Conservation (phyloP, 2,888 invertebrate genomes). For the Diarsia mendica region DNA sequence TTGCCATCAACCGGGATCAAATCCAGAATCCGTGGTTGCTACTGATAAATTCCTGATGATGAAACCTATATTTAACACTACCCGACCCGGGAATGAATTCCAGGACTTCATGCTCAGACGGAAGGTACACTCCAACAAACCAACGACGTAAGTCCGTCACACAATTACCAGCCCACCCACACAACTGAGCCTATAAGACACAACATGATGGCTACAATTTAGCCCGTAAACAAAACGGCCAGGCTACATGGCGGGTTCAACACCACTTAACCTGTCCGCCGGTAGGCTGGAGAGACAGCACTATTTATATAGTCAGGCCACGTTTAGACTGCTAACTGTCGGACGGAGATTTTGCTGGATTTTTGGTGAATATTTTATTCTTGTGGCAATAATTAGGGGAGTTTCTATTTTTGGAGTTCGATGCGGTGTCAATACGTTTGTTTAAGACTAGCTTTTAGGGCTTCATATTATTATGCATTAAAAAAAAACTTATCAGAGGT, state of each 20-base stretch:
- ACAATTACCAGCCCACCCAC: slow-evolving; percentile 11
- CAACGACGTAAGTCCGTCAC: slow-evolving; percentile 6
- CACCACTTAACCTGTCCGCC: slow-evolving; percentile 48
- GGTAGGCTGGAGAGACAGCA: slow-evolving; percentile 45
- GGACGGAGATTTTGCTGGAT: slow-evolving; percentile 2
- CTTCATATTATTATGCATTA: too few species aligned
- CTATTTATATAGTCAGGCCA: slow-evolving; percentile 54
- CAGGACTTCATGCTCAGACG: too few species aligned
- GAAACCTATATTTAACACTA: too few species aligned
- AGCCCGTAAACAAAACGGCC: slow-evolving; percentile 42
- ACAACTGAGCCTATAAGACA: slow-evolving; percentile 9
- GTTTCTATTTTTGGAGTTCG: background rate
- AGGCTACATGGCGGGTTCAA: slow-evolving; percentile 33
- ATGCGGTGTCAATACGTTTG: background rate
- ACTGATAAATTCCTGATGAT: too few species aligned
- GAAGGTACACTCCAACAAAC: too few species aligned
- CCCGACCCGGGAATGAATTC: too few species aligned
- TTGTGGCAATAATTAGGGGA: background rate
- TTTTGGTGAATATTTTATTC: background rate
- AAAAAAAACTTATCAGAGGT: too few species aligned
- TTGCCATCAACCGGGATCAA: too few species aligned
- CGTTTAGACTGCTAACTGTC: slow-evolving; percentile 4
- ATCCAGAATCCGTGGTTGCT: too few species aligned
- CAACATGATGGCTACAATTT: slow-evolving; percentile 5
- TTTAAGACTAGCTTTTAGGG: background rate